phyloP scores from a whole-genome alignment of 2,888 invertebrate genomes.

The Drosophila nr. perissopoda region DNA sequence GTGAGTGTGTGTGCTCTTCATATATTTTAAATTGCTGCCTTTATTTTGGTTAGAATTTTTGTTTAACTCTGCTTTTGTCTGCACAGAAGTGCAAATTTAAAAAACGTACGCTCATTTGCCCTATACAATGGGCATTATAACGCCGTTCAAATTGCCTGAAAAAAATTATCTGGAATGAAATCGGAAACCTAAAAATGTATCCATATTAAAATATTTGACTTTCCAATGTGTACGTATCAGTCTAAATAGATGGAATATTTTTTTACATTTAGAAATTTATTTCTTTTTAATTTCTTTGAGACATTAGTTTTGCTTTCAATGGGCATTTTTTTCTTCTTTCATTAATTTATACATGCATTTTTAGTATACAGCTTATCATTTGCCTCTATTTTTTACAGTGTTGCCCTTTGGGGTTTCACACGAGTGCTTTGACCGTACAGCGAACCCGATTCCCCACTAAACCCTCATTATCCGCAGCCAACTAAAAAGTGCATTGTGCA shows the following conservation, averaged over 20 bases:
- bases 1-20: slow-evolving; percentile 1
- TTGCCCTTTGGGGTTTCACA: slow-evolving; percentile 56
- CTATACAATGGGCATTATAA: neutral
- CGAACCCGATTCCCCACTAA: neutral
- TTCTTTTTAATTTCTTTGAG: neutral
- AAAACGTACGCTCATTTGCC: neutral
- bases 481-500: slow-evolving; percentile 40
- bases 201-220: neutral
- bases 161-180: neutral
- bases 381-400: slow-evolving; percentile 29
- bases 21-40: slow-evolving; percentile 55
- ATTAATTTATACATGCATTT: slow-evolving; percentile 12
- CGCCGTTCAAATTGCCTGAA: neutral
- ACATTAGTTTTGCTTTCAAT: neutral
- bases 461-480: neutral
- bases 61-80: slow-evolving; percentile 18
- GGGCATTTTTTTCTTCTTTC: neutral
- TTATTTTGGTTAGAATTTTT: slow-evolving; percentile 53
- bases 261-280: too few species aligned
- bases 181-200: neutral
- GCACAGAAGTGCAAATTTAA: slow-evolving; percentile 18
- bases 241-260: neutral
- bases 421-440: slow-evolving; percentile 37
- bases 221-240: neutral
- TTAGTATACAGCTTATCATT: slow-evolving; percentile 42